Evolutionary conservation across 2,113 vertebrate genomes (phyloP).

Genomic region (Numida meleagris): DNA sequence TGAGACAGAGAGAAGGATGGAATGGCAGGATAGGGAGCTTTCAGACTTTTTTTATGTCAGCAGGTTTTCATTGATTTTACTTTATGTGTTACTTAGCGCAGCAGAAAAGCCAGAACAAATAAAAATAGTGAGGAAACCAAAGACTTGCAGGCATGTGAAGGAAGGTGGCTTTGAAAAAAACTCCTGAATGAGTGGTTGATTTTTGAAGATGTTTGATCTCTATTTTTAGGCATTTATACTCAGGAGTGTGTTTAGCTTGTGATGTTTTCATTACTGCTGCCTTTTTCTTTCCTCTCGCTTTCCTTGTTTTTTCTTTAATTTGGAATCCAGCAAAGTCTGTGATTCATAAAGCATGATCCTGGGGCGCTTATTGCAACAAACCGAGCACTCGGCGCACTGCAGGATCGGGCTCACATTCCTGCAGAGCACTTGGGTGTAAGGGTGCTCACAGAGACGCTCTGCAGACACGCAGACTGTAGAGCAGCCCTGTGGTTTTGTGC

Average conservation of each 20-base stretch:
- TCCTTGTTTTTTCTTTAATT: not conserved
- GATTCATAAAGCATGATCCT: constrained; percentile 16
- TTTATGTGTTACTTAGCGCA: not conserved
- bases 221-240: constrained; percentile 55
- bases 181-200: constrained; percentile 3
- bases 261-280: constrained; percentile 39
- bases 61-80: constrained; percentile 10
- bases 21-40: constrained; percentile 7
- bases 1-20: not conserved
- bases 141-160: constrained; percentile 1
- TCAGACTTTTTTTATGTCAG: not conserved
- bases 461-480: not conserved
- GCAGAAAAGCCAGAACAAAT: constrained; percentile 56
- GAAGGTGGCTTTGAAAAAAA: not conserved
- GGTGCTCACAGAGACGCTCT: not conserved
- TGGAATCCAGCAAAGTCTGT: not conserved
- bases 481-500: constrained; percentile 19
- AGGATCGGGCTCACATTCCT: not conserved
- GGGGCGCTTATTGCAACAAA: not conserved
- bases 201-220: constrained; percentile 45
- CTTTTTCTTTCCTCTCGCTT: not conserved
- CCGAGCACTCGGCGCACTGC: not conserved
- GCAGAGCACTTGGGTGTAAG: not conserved
- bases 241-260: constrained; percentile 5
- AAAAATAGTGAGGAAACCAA: constrained; percentile 34